Percentiles rank a stretch among this genome's conserved stretches.
These are phyloP conservation scores for Tachyglossus aculeatus DNA, from an alignment of 2,797 vertebrate species.

Conservation along the genomic window DNA sequence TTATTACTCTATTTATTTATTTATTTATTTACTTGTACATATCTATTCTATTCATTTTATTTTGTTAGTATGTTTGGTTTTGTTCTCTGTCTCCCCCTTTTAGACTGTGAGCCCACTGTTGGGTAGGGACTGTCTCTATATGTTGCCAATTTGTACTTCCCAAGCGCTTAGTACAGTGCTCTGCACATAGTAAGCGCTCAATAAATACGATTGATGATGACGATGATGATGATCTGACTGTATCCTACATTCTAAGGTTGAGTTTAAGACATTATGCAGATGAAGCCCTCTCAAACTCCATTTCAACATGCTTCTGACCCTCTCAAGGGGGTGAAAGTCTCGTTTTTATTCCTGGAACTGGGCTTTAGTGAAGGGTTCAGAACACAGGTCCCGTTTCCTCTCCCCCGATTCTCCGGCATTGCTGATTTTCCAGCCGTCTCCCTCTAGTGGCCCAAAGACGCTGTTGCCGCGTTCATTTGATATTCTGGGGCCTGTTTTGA, in stretches of 20 bases:
- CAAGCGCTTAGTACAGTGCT: too few relatives aligned
- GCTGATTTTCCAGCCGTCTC: conserved; percentile 2
- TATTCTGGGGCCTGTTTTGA: conserved; percentile 37
- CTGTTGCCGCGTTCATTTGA: background rate
- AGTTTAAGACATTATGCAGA: background rate
- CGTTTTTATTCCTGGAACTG: background rate
- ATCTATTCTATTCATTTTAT: too few relatives aligned
- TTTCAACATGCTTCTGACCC: conserved; percentile 1
- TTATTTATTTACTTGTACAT: too few relatives aligned
- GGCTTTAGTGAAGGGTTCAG: conserved; percentile 12
- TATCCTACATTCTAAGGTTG: background rate
- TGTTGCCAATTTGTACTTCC: too few relatives aligned
- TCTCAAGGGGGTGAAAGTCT: background rate
- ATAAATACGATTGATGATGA: too few relatives aligned
- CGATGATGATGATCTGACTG: too few relatives aligned
- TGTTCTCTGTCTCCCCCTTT: too few relatives aligned
- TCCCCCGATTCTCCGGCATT: background rate
- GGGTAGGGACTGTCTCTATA: too few relatives aligned
- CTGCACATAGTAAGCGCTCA: too few relatives aligned
- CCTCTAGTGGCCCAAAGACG: conserved; percentile 7
- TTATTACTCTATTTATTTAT: too few relatives aligned
- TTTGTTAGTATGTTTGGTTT: too few relatives aligned
- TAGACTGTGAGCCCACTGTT: too few relatives aligned
- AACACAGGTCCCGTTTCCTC: background rate
- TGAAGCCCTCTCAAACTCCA: conserved; percentile 1